Base-by-base conservation (phyloP, 2,113 vertebrate genomes). In the Nibea albiflora region DNA sequence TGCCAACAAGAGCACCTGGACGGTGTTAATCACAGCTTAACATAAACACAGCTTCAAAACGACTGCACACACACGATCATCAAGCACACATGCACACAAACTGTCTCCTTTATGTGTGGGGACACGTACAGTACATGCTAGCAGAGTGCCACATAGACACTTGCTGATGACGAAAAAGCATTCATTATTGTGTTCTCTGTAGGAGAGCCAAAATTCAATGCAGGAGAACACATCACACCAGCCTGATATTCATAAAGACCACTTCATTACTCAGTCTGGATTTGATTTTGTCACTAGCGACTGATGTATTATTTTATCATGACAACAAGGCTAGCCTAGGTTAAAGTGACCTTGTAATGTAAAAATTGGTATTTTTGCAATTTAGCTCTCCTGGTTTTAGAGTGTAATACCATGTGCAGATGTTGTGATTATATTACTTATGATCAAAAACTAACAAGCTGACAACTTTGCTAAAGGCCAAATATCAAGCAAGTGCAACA, bases 1-100 rank as follows among this genome's bases (percentile, higher is more conserved):
- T 95, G 96, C 96, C 96, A 95, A 89, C 87, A 68, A 81, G 92
- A 95, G 93, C 97, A 99, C 98, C 97, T 99, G 97, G 96, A 94
- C 76, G 95, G 94, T 93, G 96, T 99, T 98, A 99, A 98, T 99
- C 97, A 98, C 91, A 86, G 80, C 75, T 90, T 87, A 89, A 66
- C 89, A 94, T 98, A 98, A 98, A 99, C 97, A 98, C 87, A 79
- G 95, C 83, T 95, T 93, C 91, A 88, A 24, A 94, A 94, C 90
- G 94, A 95, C 85, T 94, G 92, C 95, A 95, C 85, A 81, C 73
- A 61, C 11, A 95, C 95, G 95, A 94, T 19, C 56, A 85, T 74
- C 57, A 26, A 85, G 68, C 60, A 74, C 75, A 86, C 70, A 60
- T 76, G 63, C 78, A 78, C 73, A 65, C 67, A 76, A 76, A 77